Evolutionary conservation across 2,888 invertebrate genomes (phyloP), one percentile per base, ranked within the genome.

Genomic region (Brenthis hecate): DNA sequence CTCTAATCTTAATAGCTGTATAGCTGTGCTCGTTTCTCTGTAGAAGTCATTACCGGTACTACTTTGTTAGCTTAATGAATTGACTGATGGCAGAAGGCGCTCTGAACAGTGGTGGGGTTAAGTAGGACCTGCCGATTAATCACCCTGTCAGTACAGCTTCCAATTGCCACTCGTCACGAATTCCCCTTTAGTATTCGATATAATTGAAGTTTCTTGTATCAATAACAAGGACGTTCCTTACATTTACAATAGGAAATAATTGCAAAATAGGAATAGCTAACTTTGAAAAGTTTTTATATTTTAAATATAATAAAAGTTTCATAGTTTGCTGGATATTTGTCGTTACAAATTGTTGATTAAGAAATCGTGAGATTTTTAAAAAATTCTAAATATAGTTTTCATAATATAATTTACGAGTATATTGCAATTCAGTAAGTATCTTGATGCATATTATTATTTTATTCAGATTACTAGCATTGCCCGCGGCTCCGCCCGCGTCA

Each of bases 1-100:
- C 68, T 72, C 69, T 69, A 74, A 72, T 72, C 74, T 73, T 69
- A 68, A 71, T 74, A 66, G 70, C 74, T 74, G 80, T 87, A 84
- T 84, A 81, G 82, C 85, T 80, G 82, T 84, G 78, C 78, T 82
- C 81, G 77, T 80, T 79, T 85, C 85, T 82, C 83, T 86, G 83
- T 85, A 85, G 84, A 89, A 91, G 89, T 91, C 91, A 89, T 92
- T 92, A 92, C 88, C 81, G 84, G 81, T 84, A 83, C 88, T 89
- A 91, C 90, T 92, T 91, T 92, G 92, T 91, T 90, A 87, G 86
- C 87, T 86, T 92, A 92, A 92, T 91, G 92, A 92, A 92, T 92
- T 92, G 92, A 92, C 90, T 88, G 91, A 92, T 91, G 92, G 88
- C 86, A 84, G 83, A 85, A 85, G 86, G 82, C 87, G 87, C 85